Evolutionary conservation across 2,888 invertebrate genomes (phyloP).

Genomic region (Drosophila mercatorum): DNA sequence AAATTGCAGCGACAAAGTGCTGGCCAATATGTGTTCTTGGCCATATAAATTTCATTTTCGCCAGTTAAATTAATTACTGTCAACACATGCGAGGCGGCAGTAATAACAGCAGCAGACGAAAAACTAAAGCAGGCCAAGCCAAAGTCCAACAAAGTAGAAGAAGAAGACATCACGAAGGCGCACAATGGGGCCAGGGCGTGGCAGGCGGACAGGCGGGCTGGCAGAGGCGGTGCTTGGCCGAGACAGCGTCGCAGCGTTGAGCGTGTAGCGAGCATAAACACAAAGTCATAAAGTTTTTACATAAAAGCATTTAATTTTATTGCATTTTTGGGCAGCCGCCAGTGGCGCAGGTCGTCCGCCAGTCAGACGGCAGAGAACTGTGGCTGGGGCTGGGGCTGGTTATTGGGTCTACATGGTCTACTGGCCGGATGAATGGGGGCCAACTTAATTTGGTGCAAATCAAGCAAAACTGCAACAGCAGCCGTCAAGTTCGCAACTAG

Average conservation of each 20-base stretch:
- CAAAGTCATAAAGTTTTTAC: conserved; percentile 80
- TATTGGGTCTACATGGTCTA: conserved; percentile 50
- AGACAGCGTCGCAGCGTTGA: conserved; percentile 31
- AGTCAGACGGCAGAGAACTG: conserved; percentile 23
- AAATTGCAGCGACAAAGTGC: conserved; percentile 57
- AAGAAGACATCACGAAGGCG: conserved; percentile 22
- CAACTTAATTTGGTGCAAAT: conserved; percentile 78
- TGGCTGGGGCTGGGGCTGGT: conserved; percentile 24
- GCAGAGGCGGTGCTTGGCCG: not conserved
- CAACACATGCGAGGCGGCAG: conserved; percentile 66
- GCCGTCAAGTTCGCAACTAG: conserved; percentile 46
- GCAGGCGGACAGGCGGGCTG: not conserved
- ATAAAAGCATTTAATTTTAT: conserved; percentile 80
- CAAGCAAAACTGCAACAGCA: conserved; percentile 74
- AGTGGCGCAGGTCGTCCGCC: conserved; percentile 35
- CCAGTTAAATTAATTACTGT: conserved; percentile 79
- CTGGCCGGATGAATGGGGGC: conserved; percentile 50
- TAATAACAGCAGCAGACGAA: conserved; percentile 37
- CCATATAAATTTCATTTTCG: conserved; percentile 74
- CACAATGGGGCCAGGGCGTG: conserved; percentile 11
- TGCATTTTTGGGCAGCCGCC: conserved; percentile 77
- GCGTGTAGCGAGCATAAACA: conserved; percentile 76
- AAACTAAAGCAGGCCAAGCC: conserved; percentile 76
- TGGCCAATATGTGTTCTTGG: conserved; percentile 71
- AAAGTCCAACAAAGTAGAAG: conserved; percentile 56